Evolutionary conservation across 2,888 invertebrate genomes (phyloP).

Genomic region (Heptascelio sp.): DNA sequence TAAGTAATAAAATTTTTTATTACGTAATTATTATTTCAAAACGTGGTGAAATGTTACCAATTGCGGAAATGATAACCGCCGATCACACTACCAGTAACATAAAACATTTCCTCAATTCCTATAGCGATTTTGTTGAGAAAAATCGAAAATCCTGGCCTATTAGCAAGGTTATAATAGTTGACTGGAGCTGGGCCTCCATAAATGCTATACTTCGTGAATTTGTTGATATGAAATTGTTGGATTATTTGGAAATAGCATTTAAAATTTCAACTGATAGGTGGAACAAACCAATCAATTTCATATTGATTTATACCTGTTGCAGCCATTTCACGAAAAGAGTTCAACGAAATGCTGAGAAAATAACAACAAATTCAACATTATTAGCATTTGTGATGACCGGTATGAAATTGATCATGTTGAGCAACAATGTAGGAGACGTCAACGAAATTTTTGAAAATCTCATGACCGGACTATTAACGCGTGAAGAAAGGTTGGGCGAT

Average conservation of each 20-base stretch:
- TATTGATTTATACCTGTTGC: background rate
- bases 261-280: background rate
- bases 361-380: background rate
- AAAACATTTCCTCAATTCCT: background rate
- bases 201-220: background rate
- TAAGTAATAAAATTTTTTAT: conserved; percentile 9
- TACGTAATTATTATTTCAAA: conserved; percentile 7
- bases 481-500: background rate
- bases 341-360: background rate
- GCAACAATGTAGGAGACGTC: background rate
- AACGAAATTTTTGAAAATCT: conserved; percentile 2
- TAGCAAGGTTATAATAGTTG: background rate
- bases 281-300: conserved; percentile 3
- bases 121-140: background rate
- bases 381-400: background rate
- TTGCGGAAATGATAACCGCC: conserved; percentile 22
- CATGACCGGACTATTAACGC: conserved; percentile 1
- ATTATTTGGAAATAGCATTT: background rate
- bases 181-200: conserved; percentile 15
- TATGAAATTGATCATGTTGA: conserved; percentile 1
- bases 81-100: conserved; percentile 31
- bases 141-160: background rate
- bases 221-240: background rate
- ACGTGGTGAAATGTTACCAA: conserved; percentile 10
- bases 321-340: conserved; percentile 7